phyloP scores from a whole-genome alignment of 2,888 invertebrate genomes.

The Ophion slaviceki region DNA sequence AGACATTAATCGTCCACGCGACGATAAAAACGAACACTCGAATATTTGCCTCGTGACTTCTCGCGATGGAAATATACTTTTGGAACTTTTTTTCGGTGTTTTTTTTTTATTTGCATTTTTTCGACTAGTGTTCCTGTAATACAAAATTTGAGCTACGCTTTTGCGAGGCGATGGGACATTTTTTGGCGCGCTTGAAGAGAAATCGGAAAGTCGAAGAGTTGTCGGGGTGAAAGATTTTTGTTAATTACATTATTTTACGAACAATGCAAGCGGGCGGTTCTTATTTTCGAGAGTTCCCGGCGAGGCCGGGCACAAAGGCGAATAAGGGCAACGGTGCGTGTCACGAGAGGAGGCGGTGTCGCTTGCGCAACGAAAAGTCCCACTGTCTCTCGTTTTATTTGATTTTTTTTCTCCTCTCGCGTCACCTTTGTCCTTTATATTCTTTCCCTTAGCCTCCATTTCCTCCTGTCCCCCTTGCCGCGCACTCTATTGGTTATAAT shows the following conservation, averaged over 20 bases:
- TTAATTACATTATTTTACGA: background rate
- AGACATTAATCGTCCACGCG: background rate
- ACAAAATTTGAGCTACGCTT: no score
- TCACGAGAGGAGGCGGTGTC: conserved; percentile 68
- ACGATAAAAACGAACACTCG: background rate
- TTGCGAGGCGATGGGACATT: no score
- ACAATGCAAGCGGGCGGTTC: conserved; percentile 14
- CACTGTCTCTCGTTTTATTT: conserved; percentile 47
- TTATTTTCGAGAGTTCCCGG: conserved; percentile 9
- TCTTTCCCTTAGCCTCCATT: conserved; percentile 26
- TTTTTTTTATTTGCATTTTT: no score
- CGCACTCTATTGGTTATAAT: conserved; percentile 17
- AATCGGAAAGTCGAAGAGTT: no score
- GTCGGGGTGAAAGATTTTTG: background rate
- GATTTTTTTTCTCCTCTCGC: conserved; percentile 31
- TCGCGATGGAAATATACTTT: no score
- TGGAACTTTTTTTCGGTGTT: no score
- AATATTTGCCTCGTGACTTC: no score
- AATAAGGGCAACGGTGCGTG: conserved; percentile 72
- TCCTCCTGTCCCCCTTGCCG: conserved; percentile 29
- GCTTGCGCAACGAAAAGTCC: conserved; percentile 64
- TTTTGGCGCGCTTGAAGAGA: no score
- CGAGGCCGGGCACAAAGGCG: conserved; percentile 71
- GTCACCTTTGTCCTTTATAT: conserved; percentile 35
- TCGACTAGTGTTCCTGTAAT: no score